Base-by-base conservation (phyloP, 35 echinoderm and acorn worm genomes). In the Chiridota heheva region DNA sequence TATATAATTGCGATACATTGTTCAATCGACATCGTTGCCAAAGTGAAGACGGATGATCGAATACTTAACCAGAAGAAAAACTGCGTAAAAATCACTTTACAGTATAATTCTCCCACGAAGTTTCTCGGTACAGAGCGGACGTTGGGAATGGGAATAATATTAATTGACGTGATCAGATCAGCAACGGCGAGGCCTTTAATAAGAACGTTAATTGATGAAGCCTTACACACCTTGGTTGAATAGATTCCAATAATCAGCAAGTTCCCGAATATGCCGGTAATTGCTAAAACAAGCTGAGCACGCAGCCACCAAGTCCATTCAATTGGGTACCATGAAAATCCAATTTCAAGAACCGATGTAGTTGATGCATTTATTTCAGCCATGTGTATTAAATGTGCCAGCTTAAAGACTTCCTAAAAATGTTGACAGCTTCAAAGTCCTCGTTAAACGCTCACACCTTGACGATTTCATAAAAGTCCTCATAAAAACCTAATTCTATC, bases 61-160 rank as follows among this genome's bases (percentile, higher is more conserved):
- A 95, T 70, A 0, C 86, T 89, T 64, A 80, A 85, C 91, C 91
- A 95, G 81, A 95, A 84, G 24, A 95, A 28, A 32, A 69, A 38
- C 24, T 24, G 39, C 13, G 86, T 29, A 35, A 47, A 43, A 31
- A 95, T 67, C 0, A 95, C 81, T 59, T 85, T 88, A 58, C 91
- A 95, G 72, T 95, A 95, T 0, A 79, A 77, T 1, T 66, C 44
- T 1, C 63, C 91, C 17, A 60, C 33, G 24, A 68, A 0, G 4
- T 12, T 73, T 4, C 48, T 15, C 0, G 80, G 72, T 28, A 89
- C 63, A 40, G 24, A 18, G 1, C 2, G 26, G 1, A 67, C 62
- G 7, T 13, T 12, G 26, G 91, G 91, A 26, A 71, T 28, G 2
- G 91, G 91, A 3, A 81, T 44, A 18, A 88, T 60, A 43, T 69